These are phyloP conservation scores for Lutraria lutraria DNA, from an alignment of 2,888 invertebrate species.

Conservation along the genomic window DNA sequence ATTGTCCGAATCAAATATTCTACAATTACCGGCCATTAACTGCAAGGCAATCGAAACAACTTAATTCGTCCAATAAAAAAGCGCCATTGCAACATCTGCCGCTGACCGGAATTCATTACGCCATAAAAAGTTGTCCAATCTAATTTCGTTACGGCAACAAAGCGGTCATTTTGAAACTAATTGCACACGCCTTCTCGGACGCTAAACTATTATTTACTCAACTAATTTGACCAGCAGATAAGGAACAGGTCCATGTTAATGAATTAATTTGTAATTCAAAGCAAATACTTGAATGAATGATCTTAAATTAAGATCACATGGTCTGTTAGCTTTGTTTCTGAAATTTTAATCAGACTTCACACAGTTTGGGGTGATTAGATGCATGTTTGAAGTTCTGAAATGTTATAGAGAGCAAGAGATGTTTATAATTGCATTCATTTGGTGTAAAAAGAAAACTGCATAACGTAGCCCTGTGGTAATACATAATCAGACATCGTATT, in stretches of 20 bases:
- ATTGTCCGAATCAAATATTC: slow-evolving; percentile 23
- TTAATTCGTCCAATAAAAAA: slow-evolving; percentile 62
- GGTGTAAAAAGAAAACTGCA: too few species aligned
- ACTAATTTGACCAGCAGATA: slow-evolving; percentile 62
- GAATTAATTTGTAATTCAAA: slow-evolving; percentile 66
- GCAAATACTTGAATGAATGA: slow-evolving; percentile 37
- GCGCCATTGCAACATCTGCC: slow-evolving; percentile 62
- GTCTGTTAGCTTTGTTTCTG: slow-evolving; percentile 30
- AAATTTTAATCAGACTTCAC: slow-evolving; percentile 32
- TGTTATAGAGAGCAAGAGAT: background rate
- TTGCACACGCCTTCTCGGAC: slow-evolving; percentile 24
- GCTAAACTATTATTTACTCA: slow-evolving; percentile 55
- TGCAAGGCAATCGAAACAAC: slow-evolving; percentile 56
- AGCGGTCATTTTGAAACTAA: slow-evolving; percentile 42
- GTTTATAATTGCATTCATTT: too few species aligned
- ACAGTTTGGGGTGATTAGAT: background rate
- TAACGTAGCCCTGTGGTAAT: too few species aligned
- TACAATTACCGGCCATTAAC: slow-evolving; percentile 46
- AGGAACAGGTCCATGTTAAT: slow-evolving; percentile 37
- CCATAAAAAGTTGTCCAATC: slow-evolving; percentile 64
- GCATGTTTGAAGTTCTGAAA: slow-evolving; percentile 15
- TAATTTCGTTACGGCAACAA: slow-evolving; percentile 42
- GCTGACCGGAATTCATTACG: slow-evolving; percentile 65
- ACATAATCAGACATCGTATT: too few species aligned
- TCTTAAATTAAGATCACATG: slow-evolving; percentile 44